Base-by-base conservation (phyloP, 2,113 vertebrate species). In the Jacana jacana region DNA sequence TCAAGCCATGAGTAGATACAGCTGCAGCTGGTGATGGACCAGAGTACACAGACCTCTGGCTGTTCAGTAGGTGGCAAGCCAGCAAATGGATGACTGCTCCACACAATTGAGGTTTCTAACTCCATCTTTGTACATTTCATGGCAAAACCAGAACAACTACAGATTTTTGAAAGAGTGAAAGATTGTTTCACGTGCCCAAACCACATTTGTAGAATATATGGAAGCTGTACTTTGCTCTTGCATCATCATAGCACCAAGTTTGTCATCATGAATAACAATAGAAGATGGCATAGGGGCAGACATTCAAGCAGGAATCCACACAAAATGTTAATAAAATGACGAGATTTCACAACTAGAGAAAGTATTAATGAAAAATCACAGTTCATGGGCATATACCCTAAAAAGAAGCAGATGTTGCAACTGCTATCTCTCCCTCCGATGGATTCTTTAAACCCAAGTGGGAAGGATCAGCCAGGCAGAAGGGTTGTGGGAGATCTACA, bases 11-110 rank as follows among this genome's bases (percentile, higher is more conserved):
- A 75, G 24, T 40, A 88, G 40, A 79, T 24, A 24, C 30, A 78
- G 60, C 39, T 81, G 81, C 60, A 66, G 75, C 49, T 70, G 11
- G 30, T 35, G 75, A 75, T 7, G 37, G 24, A n/a, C 23, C 46
- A 17, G 1, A 1, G 30, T 18, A 39, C 5, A 15, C 11, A 70
- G 40, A 86, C 46, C 20, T 57, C 64, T 49, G 63, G 35, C 11
- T 0, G 0, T 9, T 61, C 57, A 25, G 11, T n/a, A 11, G 11
- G 35, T 27, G 25, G 39, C 27, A 87, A 42, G 30, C 12, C 4
- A 3, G 35, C 20, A 71, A 49, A 68, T 2, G 13, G 37, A 76
- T 44, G 88, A 51, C 30, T 35, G 37, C 16, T 78, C 52, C 70
- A 35, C 1, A 1, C n/a, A 87, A 9, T 39, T 68, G 25, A 87